Evolutionary conservation across 2,113 vertebrate genomes (phyloP).

Genomic region (Acrocephalus kingi): DNA sequence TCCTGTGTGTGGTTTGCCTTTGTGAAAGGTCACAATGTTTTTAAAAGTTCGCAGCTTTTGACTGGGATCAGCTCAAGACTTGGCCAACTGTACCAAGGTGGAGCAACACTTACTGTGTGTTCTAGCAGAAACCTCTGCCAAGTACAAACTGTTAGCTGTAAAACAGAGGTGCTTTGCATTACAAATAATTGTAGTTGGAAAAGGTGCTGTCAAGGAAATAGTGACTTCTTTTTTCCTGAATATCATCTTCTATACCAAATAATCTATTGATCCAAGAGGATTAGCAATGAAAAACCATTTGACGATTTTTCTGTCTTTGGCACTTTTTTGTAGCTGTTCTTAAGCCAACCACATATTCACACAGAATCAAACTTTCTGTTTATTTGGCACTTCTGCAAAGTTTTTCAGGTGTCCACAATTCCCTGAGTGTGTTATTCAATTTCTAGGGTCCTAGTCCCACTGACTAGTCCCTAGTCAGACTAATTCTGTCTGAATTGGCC

Average conservation of each 20-base stretch:
- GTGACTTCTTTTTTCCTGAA: neutral
- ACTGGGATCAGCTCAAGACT: neutral
- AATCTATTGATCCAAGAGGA: neutral
- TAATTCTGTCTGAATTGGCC: neutral
- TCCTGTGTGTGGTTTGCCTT: neutral
- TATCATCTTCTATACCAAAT: neutral
- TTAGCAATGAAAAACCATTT: neutral
- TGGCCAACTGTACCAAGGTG: neutral
- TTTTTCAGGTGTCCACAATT: neutral
- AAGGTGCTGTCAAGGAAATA: neutral
- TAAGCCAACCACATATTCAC: neutral
- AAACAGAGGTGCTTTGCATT: neutral
- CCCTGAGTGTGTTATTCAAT: neutral
- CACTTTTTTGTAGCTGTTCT: neutral
- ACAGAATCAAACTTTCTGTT: neutral
- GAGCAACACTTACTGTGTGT: neutral
- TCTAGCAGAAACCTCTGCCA: neutral
- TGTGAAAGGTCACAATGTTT: neutral
- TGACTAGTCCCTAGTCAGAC: neutral
- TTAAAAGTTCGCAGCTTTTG: neutral
- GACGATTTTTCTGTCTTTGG: neutral
- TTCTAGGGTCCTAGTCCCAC: neutral
- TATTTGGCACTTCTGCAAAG: neutral
- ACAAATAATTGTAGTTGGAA: neutral
- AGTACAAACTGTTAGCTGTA: neutral